Base-by-base conservation (phyloP, 1,140 invertebrate genomes). In the Aricia agestis region DNA sequence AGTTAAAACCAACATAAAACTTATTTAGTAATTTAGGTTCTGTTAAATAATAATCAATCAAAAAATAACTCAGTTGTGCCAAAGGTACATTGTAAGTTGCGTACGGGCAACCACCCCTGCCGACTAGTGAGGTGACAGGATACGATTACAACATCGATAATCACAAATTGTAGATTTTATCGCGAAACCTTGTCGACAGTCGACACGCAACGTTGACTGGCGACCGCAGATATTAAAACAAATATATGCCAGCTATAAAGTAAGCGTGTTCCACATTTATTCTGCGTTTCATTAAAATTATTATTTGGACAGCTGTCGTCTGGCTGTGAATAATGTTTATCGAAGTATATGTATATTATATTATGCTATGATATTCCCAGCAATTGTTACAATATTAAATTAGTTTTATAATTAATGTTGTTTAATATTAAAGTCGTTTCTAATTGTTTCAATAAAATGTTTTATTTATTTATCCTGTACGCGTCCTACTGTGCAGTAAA, bases 241-340 rank as follows among this genome's bases (percentile, higher is more conserved):
- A 78, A 77, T 75, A 79, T 77, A 79, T 73, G 73, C 67, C 74
- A 73, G 73, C 72, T 25, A 71, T 74, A 76, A 74, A 75, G 76
- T 76, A 74, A 78, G 70, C 70, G 73, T 74, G 74, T 74, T 76
- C 74, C 70, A 79, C 72, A 79, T 79, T 77, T 77, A 67, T 74
- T 74, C 69, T 63, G 67, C 66, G 71, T 78, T 71, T 71, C 66
- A 75, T 72, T 75, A 61, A 70, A 67, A 59, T 73, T 66, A 63
- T 69, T 72, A 59, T 81, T 81, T 81, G 73, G 69, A 81, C 79
- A 81, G 77, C 73, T 80, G 79, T 70, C 67, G 79, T 80, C 79
- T 80, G 74, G 76, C 67, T 19, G 68, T 59, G 45, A 57, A 66
- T 71, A 72, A 73, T 71, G 69, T 67, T 69, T 65, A 36, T 36